Base-by-base conservation (phyloP, 2,113 vertebrate genomes). In the Xiphorhynchus elegans region DNA sequence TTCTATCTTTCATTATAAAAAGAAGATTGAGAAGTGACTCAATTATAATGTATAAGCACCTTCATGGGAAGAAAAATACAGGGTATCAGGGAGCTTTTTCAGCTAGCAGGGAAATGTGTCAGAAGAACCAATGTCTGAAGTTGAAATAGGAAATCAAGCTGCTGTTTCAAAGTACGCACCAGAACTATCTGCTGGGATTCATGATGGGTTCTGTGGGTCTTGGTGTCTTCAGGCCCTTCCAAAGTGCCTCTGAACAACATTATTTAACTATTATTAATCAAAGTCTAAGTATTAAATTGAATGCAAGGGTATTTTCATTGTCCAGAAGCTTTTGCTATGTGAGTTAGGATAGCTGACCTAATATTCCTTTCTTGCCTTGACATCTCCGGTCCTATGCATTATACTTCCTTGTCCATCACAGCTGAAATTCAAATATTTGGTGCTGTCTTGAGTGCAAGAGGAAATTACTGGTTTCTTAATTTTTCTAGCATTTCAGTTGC, bases 1-100 rank as follows among this genome's bases (percentile, higher is more conserved):
- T 55, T 84, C 76, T 67, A 26, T 74, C 58, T 93, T 96, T 93
- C 86, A 81, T 90, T 92, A 86, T 55, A 76, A 77, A 91, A 80
- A 80, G 55, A 87, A 94, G 75, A 95, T 75, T 88, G 79, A 90
- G 70, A 94, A 89, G 46, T 63, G 50, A 93, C 89, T 97, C 84
- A 72, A 78, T 90, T 95, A 89, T 40, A 84, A 81, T 68, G 29
- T 60, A 88, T 77, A 88, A 90, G 80, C 72, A 92, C 56, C 56
- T 96, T 68, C 64, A 67, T 15, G 33, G 80, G 69, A 84, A 95
- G 60, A 93, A 95, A 63, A 90, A 86, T 47, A 53, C 86, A 90
- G 33, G 50, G 35, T 86, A 62, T 50, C 47, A 53, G 76, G 56
- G 68, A 90, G 83, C 42, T 50, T 50, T 84, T 50, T 86, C 67